Percentiles rank a stretch among this genome's conserved stretches.
Conservation (phyloP, 2,113 vertebrate genomes). For the Cyrtonyx montezumae region DNA sequence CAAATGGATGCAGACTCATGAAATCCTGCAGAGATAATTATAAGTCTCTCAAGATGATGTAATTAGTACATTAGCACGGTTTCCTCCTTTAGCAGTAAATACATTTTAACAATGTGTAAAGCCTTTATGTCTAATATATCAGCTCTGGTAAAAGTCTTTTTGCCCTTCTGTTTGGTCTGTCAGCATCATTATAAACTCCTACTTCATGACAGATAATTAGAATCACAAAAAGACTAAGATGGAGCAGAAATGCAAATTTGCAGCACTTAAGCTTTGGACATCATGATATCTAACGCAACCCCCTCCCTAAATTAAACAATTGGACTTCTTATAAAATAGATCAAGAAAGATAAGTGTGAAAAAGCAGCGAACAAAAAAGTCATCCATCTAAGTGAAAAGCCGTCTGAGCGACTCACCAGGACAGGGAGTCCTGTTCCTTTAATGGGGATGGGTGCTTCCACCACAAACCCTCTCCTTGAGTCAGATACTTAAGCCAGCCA, state of each 20-base stretch:
- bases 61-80: slow-evolving; percentile 40
- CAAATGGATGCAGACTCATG: slow-evolving; percentile 19
- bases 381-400: neutral
- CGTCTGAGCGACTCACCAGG: neutral
- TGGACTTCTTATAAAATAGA: neutral
- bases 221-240: neutral
- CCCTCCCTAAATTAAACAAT: neutral
- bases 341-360: neutral
- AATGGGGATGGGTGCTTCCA: neutral
- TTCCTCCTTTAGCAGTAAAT: slow-evolving; percentile 45
- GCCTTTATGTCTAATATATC: neutral
- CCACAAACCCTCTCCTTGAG: slow-evolving; percentile 22
- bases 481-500: slow-evolving; percentile 36
- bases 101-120: neutral
- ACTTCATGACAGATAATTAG: neutral
- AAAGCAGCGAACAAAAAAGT: neutral
- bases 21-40: slow-evolving; percentile 65
- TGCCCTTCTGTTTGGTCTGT: neutral
- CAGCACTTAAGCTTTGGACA: neutral
- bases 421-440: neutral
- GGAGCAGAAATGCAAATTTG: neutral
- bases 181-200: accelerated
- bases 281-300: neutral
- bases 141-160: neutral
- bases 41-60: slow-evolving; percentile 31